Conservation (phyloP, 2,888 invertebrate species). For the Xanthostigma xanthostigma region DNA sequence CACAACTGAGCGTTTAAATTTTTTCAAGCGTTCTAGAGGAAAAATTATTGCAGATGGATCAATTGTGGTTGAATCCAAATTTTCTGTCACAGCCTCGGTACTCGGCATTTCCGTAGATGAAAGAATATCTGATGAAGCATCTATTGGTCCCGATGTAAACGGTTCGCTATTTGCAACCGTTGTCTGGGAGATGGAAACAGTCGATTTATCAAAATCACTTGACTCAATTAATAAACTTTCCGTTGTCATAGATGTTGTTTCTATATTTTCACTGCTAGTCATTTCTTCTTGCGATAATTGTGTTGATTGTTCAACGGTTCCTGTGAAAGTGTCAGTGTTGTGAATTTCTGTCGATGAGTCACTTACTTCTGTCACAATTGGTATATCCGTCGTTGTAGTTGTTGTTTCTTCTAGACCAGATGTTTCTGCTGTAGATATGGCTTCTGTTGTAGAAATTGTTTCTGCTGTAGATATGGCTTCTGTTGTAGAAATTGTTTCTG, state of each 20-base stretch:
- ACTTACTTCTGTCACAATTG: constrained; percentile 5
- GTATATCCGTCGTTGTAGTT: constrained; percentile 6
- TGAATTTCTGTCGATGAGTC: background rate
- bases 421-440: constrained; percentile 7
- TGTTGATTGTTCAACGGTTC: background rate
- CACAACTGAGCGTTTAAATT: constrained; percentile 19
- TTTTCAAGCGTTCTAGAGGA: constrained; percentile 5
- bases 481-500: constrained; percentile 9
- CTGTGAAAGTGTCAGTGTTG: background rate
- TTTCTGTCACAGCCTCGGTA: background rate
- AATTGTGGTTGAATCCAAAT: background rate
- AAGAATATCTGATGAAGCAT: no score
- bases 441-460: constrained; percentile 8
- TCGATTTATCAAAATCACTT: background rate
- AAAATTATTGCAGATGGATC: background rate
- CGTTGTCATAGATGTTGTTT: background rate
- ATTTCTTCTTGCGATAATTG: background rate
- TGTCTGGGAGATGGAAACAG: background rate
- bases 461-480: constrained; percentile 5
- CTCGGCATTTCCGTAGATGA: background rate
- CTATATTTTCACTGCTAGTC: background rate
- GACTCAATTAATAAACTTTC: background rate
- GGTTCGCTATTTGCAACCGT: background rate
- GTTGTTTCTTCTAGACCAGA: background rate
- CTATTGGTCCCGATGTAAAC: no score